These are phyloP conservation scores for Planiliza haematocheilus DNA, from an alignment of 2,113 vertebrate species.

Conservation along the genomic window DNA sequence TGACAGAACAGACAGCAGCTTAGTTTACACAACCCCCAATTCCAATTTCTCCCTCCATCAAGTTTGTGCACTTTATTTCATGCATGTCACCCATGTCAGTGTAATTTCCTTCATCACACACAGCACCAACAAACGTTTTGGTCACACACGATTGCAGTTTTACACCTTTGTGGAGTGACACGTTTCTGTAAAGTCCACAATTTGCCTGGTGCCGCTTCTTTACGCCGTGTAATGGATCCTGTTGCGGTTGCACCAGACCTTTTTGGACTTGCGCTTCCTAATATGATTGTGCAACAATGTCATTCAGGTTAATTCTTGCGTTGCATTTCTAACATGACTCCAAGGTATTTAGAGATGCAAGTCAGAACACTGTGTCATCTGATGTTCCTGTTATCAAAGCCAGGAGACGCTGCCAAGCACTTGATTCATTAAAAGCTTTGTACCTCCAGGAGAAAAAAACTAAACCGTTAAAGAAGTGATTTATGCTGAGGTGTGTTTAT, in stretches of 20 bases:
- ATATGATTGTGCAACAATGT: slow-evolving; percentile 24
- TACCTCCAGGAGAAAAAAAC: slow-evolving; percentile 27
- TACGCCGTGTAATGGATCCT: slow-evolving; percentile 8
- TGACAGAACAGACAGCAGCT: slow-evolving; percentile 53
- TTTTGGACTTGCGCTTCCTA: slow-evolving; percentile 7
- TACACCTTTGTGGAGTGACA: slow-evolving; percentile 28
- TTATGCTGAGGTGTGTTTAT: slow-evolving; percentile 43
- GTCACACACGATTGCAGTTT: slow-evolving; percentile 32
- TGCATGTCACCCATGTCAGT: slow-evolving; percentile 41
- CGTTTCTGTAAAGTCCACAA: background rate
- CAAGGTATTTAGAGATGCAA: slow-evolving; percentile 38
- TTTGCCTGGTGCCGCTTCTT: background rate
- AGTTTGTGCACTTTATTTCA: slow-evolving; percentile 52
- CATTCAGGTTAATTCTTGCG: slow-evolving; percentile 12
- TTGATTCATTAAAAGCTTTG: slow-evolving; percentile 41
- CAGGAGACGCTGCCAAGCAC: slow-evolving; percentile 36
- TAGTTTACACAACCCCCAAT: slow-evolving; percentile 56
- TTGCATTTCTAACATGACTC: slow-evolving; percentile 22
- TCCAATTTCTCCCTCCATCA: slow-evolving; percentile 51
- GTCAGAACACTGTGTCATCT: slow-evolving; percentile 51
- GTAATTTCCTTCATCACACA: slow-evolving; percentile 29
- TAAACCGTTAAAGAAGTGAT: slow-evolving; percentile 42
- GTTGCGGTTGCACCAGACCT: slow-evolving; percentile 23
- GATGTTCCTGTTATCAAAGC: slow-evolving; percentile 42
- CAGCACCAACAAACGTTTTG: slow-evolving; percentile 8